phyloP scores from a whole-genome alignment of 1,140 invertebrate species.

The Heliconius himera region DNA sequence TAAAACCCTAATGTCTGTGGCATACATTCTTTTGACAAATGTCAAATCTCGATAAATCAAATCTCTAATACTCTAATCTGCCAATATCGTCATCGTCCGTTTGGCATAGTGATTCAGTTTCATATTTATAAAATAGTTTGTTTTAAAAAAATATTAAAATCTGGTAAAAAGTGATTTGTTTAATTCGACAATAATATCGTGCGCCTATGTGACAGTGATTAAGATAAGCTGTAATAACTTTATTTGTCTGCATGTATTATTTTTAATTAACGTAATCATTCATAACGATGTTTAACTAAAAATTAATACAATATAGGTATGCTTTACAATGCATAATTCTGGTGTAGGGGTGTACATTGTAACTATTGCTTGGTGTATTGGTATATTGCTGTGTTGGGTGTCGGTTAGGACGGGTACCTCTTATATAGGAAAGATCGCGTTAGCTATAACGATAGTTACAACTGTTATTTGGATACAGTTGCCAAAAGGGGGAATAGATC shows the following conservation, averaged over 20 bases:
- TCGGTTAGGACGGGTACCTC: slow-evolving; percentile 67
- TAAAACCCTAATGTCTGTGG: neutral
- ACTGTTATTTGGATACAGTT: slow-evolving; percentile 60
- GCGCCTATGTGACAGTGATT: slow-evolving; percentile 27
- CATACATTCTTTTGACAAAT: neutral
- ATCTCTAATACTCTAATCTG: neutral
- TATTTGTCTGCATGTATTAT: slow-evolving; percentile 37
- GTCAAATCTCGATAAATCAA: neutral
- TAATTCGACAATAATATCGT: neutral
- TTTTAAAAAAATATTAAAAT: slow-evolving; percentile 13
- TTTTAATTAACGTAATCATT: slow-evolving; percentile 10
- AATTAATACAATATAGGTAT: slow-evolving; percentile 16
- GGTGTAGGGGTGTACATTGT: slow-evolving; percentile 73
- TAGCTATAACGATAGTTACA: slow-evolving; percentile 56
- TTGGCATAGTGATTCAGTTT: neutral
- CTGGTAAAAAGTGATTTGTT: slow-evolving; percentile 17
- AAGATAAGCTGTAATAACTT: slow-evolving; percentile 35
- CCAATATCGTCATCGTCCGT: neutral
- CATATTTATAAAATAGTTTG: neutral
- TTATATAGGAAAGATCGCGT: slow-evolving; percentile 64
- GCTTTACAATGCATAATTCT: slow-evolving; percentile 58
- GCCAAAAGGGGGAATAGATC: slow-evolving; percentile 55
- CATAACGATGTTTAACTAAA: slow-evolving; percentile 7
- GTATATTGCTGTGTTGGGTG: slow-evolving; percentile 68
- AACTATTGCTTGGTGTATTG: slow-evolving; percentile 59